Evolutionary conservation across 2,113 vertebrate genomes (phyloP).

Genomic region (Oreochromis spilurus): DNA sequence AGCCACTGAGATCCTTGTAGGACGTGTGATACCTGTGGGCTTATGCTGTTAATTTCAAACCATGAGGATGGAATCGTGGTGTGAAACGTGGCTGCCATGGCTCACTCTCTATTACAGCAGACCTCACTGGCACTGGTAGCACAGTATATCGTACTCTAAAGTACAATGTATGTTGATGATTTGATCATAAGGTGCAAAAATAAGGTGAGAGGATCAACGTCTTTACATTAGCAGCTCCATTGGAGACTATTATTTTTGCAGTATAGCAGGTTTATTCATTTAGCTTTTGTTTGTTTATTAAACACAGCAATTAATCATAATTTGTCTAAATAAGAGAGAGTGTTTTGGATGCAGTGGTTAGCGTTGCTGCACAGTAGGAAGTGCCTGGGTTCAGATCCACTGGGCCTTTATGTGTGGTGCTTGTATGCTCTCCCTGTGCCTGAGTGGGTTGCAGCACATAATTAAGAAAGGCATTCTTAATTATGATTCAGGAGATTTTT

Average conservation of each 20-base stretch:
- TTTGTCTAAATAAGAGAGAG: neutral
- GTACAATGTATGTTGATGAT: neutral
- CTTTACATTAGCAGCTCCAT: neutral
- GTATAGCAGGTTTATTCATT: neutral
- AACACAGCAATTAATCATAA: neutral
- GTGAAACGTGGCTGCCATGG: neutral
- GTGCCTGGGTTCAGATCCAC: neutral
- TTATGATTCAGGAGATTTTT: neutral
- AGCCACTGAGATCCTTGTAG: neutral
- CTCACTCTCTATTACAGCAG: neutral
- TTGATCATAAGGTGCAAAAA: neutral
- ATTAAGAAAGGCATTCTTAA: neutral
- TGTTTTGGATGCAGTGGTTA: neutral
- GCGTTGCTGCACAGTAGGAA: neutral
- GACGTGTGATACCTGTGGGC: conserved; percentile 1
- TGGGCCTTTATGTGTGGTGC: neutral
- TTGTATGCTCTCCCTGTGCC: neutral
- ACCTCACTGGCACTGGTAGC: neutral
- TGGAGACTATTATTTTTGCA: neutral
- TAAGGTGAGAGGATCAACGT: neutral
- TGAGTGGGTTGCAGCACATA: neutral
- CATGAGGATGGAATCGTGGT: neutral
- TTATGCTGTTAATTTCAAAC: neutral
- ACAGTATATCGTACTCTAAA: neutral
- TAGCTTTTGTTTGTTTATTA: neutral